Evolutionary conservation across 2,113 vertebrate species (phyloP), one percentile per base, ranked within the genome.

Genomic region (Aptenodytes forsteri): DNA sequence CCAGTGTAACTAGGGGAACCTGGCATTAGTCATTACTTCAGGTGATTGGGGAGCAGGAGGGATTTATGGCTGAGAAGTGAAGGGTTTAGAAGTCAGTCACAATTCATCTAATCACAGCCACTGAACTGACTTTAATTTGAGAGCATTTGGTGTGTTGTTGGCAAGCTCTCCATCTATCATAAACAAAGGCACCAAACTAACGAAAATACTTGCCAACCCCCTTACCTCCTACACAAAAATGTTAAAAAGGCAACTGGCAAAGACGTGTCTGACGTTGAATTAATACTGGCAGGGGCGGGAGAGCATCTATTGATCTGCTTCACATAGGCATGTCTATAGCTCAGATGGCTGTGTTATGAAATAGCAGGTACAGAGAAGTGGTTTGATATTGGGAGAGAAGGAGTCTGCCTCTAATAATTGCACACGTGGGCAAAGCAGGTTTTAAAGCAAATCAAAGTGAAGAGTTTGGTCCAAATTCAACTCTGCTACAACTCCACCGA

Each of bases 101-200:
- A 82, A 75, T 73, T 87, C 16, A 20, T 83, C 21, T 78, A 83
- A 96, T 64, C 62, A 83, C 36, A 94, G 70, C 36, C 22, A 27
- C 49, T 79, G 87, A 90, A 56, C 54, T 62, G 76, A 72, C 40
- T 89, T 83, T 65, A 82, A 61, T 73, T 96, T 91, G 44, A 61
- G 85, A 81, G 85, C 59, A 85, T 90, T 84, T 93, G 72, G 73
- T 67, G 22, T 80, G 84, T 10, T 38, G 54, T 42, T 94, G 94
- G 87, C 95, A 96, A 94, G 83, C 50, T 89, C 95, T 93, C 73
- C 14, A 72, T 71, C 38, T 58, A 58, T 70, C 58, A 49, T 79
- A 82, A 95, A 91, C 82, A 94, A 87, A 93, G 93, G 50, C 38
- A 47, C 80, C 40, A 78, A 93, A 89, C 56, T 65, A 81, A 64